These are phyloP conservation scores for Micromys minutus DNA, from an alignment of 2,113 vertebrate genomes.

Conservation along the genomic window DNA sequence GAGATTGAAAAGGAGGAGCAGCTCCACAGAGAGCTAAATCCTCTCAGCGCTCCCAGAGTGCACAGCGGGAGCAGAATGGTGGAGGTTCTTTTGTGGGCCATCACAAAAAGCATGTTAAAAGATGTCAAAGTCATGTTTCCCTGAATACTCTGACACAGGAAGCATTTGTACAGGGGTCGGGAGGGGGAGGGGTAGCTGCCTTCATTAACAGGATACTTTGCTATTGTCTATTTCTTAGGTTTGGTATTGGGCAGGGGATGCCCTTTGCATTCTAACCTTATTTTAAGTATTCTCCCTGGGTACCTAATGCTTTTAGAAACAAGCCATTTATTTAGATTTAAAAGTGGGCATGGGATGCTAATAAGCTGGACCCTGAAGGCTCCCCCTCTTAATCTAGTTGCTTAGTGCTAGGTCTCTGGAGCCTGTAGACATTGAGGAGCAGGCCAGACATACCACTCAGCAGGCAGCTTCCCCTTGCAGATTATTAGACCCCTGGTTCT, in stretches of 20 bases:
- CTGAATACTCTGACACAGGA: not conserved
- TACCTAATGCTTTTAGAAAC: not conserved
- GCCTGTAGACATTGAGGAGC: accelerated
- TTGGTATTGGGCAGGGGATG: not conserved
- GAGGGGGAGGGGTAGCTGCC: not conserved
- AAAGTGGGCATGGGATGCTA: accelerated
- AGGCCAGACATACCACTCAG: accelerated
- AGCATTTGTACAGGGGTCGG: not conserved
- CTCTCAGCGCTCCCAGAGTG: not conserved
- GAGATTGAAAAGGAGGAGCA: not conserved
- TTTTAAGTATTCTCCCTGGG: not conserved
- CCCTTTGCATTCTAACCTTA: not conserved
- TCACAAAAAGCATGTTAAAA: accelerated
- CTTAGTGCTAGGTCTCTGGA: not conserved
- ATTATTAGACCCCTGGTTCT: not conserved
- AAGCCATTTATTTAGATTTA: accelerated
- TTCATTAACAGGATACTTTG: not conserved
- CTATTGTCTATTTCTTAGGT: not conserved
- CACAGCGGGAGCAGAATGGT: not conserved
- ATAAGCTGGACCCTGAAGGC: not conserved
- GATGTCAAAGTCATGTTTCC: not conserved
- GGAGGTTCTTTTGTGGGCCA: not conserved
- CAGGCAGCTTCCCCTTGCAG: not conserved
- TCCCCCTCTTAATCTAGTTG: not conserved
- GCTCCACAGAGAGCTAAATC: not conserved